Evolutionary conservation across 92 coral and sea anemone species (phyloP), one percentile per base, ranked within the genome.

Genomic region (Zoanthus sansibaricus): DNA sequence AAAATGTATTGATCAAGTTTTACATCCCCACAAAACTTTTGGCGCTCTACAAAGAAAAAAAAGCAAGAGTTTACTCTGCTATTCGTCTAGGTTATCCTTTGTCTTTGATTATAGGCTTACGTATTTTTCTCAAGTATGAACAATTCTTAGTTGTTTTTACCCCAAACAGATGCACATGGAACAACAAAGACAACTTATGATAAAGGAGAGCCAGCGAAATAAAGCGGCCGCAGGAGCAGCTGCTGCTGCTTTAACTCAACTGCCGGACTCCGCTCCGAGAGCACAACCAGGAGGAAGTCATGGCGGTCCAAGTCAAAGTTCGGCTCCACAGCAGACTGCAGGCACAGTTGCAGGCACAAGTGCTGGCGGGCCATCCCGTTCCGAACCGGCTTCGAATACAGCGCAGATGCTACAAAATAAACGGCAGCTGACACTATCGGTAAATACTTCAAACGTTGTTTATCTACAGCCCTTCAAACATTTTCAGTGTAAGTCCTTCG

Each of bases 361-460:
- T 51, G 85, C 93, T 89, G 80, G 88, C 51, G 80, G 91, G 67
- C 73, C 94, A 80, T 79, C 88, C 14, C 54, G 33, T 73, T 32
- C 92, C 8, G 91, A 89, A 46, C 72, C 92, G 13, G 83, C 91
- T 9, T 74, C 87, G 62, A 85, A 64, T 14, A 71, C 93, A 31
- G 78, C 72, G 4, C 93, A 87, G 74, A 84, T 88, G 82, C 90
- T 90, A 47, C 90, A 86, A 42, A 92, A 92, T 21, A 94, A 94
- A 75, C 92, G 98, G 47, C 97, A 97, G 88, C 83, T 97, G 76
- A 93, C 98, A 1, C 90, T 97, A 9, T 93, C 99, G 79, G 99
- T 97, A 91, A 32, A 2, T 69, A 12, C 30, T 69, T 69, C 17
- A 10, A 3, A 69, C 31, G 4, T 69, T 7, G 55, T 5, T 11